These are phyloP conservation scores for Ophion ventricosus DNA, from an alignment of 2,888 invertebrate genomes.

Conservation along the genomic window DNA sequence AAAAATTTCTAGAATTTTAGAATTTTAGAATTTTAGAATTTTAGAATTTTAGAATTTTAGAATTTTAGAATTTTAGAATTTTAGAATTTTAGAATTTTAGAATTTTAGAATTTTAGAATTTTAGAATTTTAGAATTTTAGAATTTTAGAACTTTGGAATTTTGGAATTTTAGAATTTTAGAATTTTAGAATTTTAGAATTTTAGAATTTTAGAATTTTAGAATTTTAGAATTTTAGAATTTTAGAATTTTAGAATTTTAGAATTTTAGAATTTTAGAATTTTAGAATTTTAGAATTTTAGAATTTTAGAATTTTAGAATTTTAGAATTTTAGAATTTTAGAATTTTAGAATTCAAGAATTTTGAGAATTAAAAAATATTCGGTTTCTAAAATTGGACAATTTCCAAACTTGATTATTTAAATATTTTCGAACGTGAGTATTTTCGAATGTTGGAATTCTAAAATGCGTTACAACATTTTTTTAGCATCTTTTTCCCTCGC, in stretches of 20 bases:
- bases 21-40: not conserved
- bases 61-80: not conserved
- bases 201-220: no score
- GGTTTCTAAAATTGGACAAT: not conserved
- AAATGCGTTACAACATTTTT: not conserved
- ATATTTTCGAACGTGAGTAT: no score
- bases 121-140: not conserved
- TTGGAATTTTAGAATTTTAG: not conserved
- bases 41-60: not conserved
- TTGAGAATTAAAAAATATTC: no score
- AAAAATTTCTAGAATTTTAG: conserved; percentile 1
- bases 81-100: not conserved
- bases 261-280: no score
- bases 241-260: no score
- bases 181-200: not conserved
- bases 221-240: no score
- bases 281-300: no score
- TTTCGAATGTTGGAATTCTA: not conserved
- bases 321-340: not conserved
- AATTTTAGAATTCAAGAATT: not conserved
- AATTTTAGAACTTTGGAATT: not conserved
- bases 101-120: not conserved
- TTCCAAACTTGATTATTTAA: no score
- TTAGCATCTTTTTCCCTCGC: not conserved
- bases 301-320: no score